Conservation (phyloP, 2,113 vertebrate species). For the Toxotes jaculatrix region DNA sequence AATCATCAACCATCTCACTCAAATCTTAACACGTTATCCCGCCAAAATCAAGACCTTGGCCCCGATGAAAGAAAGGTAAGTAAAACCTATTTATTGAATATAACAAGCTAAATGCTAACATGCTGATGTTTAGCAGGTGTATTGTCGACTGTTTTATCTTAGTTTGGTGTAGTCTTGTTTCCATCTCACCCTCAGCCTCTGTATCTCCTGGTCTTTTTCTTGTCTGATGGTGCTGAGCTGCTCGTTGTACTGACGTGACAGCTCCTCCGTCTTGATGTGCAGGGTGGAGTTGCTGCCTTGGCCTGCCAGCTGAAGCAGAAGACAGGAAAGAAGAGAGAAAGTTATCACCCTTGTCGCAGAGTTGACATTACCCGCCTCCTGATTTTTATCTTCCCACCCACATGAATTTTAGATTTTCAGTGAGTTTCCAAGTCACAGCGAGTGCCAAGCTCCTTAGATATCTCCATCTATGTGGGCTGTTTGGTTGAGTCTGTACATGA, state of each 20-base stretch:
- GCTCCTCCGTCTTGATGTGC: conserved; percentile 89
- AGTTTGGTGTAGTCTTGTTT: neutral
- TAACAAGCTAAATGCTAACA: neutral
- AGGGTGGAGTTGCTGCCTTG: conserved; percentile 78
- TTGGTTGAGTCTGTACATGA: neutral
- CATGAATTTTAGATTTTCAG: neutral
- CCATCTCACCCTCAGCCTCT: conserved; percentile 86
- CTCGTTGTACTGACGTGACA: conserved; percentile 90
- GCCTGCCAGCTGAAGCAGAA: conserved; percentile 71
- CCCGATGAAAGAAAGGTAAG: too few species aligned
- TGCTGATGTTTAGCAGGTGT: neutral
- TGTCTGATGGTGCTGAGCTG: conserved; percentile 87
- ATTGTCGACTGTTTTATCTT: too few species aligned
- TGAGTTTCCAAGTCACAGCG: neutral
- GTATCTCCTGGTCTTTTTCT: conserved; percentile 93
- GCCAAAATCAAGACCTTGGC: too few species aligned
- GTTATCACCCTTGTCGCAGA: neutral
- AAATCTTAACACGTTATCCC: too few species aligned
- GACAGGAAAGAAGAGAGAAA: neutral
- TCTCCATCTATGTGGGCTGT: neutral
- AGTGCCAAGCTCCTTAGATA: neutral
- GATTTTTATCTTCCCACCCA: neutral
- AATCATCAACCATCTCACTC: too few species aligned
- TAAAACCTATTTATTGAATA: too few species aligned
- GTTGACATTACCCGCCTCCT: too few species aligned